Conservation (phyloP, 2,113 vertebrate genomes). For the Acrocephalus arundinaceus region DNA sequence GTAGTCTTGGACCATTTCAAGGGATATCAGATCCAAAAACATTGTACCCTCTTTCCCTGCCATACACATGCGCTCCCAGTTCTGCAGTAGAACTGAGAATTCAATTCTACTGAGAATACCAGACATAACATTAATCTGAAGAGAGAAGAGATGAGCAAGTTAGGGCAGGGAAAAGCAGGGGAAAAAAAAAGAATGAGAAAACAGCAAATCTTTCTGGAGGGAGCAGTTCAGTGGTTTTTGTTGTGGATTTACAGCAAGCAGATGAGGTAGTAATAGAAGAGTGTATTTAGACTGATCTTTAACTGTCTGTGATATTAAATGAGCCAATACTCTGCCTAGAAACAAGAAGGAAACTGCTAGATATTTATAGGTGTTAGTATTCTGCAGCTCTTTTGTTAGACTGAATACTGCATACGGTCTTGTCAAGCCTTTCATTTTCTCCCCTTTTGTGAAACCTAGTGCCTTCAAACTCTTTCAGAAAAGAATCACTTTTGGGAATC, state of each 20-base stretch:
- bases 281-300: not conserved
- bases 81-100: not conserved
- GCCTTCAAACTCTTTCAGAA: not conserved
- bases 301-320: not conserved
- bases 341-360: not conserved
- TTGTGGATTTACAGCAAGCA: not conserved
- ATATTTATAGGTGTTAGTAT: slow-evolving; percentile 24
- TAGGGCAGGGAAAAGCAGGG: not conserved
- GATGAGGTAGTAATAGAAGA: slow-evolving; percentile 5
- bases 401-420: not conserved
- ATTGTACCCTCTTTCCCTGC: not conserved
- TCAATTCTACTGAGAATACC: not conserved
- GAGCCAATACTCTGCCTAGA: not conserved
- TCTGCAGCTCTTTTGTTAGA: slow-evolving; percentile 5
- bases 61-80: not conserved
- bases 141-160: not conserved
- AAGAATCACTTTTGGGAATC: not conserved
- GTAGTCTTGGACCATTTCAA: not conserved
- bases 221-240: not conserved
- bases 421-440: slow-evolving; percentile 23
- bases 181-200: not conserved
- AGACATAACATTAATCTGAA: not conserved
- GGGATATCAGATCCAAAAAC: not conserved
- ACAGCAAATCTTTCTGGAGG: not conserved
- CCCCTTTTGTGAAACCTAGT: not conserved